Evolutionary conservation across 2,113 vertebrate genomes (phyloP).

Genomic region (Indicator indicator): DNA sequence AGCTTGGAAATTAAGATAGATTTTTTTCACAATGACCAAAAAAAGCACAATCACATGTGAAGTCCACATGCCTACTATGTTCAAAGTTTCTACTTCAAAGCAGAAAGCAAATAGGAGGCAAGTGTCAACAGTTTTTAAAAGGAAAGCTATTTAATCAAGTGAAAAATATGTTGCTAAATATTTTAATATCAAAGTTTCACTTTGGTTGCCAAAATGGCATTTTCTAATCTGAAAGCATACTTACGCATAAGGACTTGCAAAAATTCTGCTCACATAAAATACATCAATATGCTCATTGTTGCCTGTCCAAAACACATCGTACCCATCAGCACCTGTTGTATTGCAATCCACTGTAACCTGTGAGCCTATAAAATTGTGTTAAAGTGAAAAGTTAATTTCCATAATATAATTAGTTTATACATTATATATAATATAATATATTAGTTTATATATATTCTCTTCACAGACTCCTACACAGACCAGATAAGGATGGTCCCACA

Average conservation of each 20-base stretch:
- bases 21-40: not conserved
- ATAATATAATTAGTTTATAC: not conserved
- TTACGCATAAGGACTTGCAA: constrained; percentile 49
- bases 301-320: constrained; percentile 58
- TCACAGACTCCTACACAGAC: not conserved
- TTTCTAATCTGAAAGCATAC: constrained; percentile 48
- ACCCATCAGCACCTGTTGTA: constrained; percentile 67
- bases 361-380: constrained; percentile 77
- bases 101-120: not conserved
- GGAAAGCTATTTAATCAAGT: not conserved
- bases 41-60: not conserved
- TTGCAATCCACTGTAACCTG: constrained; percentile 77
- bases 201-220: not conserved
- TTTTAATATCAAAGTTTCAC: not conserved
- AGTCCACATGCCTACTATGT: not conserved
- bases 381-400: constrained; percentile 25
- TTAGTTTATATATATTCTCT: no score
- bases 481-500: not conserved
- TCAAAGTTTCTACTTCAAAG: not conserved
- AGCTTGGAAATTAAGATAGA: not conserved
- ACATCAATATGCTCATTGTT: constrained; percentile 13
- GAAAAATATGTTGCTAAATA: not conserved
- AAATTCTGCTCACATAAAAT: constrained; percentile 47
- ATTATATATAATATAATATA: no score
- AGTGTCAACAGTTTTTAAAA: not conserved